Conservation (phyloP, 1,140 invertebrate species). For the Telenomus remus region DNA sequence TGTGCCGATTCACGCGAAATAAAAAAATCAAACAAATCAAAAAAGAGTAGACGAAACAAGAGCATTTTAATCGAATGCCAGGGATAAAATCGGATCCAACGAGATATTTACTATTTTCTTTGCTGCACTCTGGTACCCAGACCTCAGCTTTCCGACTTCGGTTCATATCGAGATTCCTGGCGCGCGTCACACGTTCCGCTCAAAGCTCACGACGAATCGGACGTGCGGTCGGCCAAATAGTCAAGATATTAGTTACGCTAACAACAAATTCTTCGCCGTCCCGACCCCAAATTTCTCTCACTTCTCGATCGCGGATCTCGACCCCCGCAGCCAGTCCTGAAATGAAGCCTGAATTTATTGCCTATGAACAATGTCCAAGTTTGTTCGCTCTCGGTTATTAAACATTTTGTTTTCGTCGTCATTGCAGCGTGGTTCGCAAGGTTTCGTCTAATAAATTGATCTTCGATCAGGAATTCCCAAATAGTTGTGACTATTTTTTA, state of each 20-base stretch:
- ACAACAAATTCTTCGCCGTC: conserved; percentile 54
- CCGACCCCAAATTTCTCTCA: neutral
- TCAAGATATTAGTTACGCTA: conserved; percentile 53
- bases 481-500: too few species aligned
- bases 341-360: conserved; percentile 32
- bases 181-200: conserved; percentile 51
- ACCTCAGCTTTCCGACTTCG: conserved; percentile 5
- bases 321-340: neutral
- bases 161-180: conserved; percentile 29
- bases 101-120: conserved; percentile 50
- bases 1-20: conserved; percentile 23
- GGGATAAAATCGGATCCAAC: conserved; percentile 42
- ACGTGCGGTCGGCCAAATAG: conserved; percentile 13
- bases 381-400: conserved; percentile 27
- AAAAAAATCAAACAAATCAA: conserved; percentile 25
- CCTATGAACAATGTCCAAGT: conserved; percentile 19
- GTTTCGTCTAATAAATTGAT: conserved; percentile 13
- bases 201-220: conserved; percentile 36
- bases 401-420: conserved; percentile 21
- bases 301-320: neutral
- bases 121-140: neutral
- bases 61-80: conserved; percentile 49
- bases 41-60: conserved; percentile 32
- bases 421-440: neutral
- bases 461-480: neutral